Conservation (phyloP, 1,140 invertebrate species). For the Ceratina calcarata region DNA sequence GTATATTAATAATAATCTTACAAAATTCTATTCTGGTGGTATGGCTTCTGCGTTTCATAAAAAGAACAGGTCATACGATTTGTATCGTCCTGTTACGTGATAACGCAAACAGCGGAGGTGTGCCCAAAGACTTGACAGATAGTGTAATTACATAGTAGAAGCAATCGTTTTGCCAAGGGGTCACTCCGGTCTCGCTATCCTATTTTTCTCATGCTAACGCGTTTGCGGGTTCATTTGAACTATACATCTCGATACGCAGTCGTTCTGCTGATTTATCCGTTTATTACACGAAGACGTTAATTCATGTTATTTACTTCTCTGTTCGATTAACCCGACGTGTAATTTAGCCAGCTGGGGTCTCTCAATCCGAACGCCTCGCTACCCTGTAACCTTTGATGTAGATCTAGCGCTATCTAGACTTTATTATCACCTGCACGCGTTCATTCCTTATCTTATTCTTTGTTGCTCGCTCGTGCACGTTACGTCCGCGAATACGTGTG, state of each 20-base stretch:
- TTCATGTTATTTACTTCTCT: slow-evolving; percentile 23
- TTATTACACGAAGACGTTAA: slow-evolving; percentile 38
- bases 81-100: neutral
- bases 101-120: neutral
- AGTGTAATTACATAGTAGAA: slow-evolving; percentile 8
- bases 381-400: slow-evolving; percentile 13
- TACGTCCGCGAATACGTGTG: too few relatives aligned
- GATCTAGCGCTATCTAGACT: slow-evolving; percentile 1
- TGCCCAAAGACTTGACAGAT: slow-evolving; percentile 27
- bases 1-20: too few relatives aligned
- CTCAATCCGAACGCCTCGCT: slow-evolving; percentile 11
- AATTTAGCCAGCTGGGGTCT: slow-evolving; percentile 31
- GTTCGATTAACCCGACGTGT: slow-evolving; percentile 34
- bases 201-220: neutral
- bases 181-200: neutral
- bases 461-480: neutral
- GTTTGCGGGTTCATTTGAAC: neutral
- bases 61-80: slow-evolving; percentile 1
- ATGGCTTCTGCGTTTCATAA: too few relatives aligned
- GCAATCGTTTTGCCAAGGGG: neutral
- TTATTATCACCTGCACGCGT: slow-evolving; percentile 15
- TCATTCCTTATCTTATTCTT: neutral
- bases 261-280: slow-evolving; percentile 33
- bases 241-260: slow-evolving; percentile 21
- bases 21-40: too few relatives aligned